phyloP scores from a whole-genome alignment of 1,140 invertebrate genomes.

The Drosophila nebulosa region DNA sequence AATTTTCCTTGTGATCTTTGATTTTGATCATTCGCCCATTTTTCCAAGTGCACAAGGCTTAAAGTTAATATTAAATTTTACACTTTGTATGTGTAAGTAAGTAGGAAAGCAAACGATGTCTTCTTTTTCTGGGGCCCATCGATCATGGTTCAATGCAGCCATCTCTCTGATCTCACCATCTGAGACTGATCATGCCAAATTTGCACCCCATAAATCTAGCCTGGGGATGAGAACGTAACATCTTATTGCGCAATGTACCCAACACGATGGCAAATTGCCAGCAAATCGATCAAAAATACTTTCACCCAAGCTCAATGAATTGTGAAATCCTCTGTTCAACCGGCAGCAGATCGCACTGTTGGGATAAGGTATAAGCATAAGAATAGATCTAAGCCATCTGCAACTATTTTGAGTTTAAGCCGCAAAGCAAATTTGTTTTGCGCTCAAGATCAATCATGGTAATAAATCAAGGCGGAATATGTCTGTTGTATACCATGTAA shows the following conservation, averaged over 20 bases:
- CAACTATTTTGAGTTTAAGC: conserved; percentile 47
- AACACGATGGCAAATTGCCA: conserved; percentile 31
- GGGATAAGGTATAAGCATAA: not conserved
- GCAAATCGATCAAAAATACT: conserved; percentile 46
- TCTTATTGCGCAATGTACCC: conserved; percentile 22
- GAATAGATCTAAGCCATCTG: conserved; percentile 8
- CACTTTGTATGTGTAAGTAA: not conserved
- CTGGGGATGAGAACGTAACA: conserved; percentile 30
- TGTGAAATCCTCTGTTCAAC: conserved; percentile 50
- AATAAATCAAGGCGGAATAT: conserved; percentile 58
- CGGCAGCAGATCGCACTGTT: conserved; percentile 26
- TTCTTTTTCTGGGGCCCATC: not conserved
- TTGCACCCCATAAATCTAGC: conserved; percentile 33
- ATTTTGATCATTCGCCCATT: too few species aligned
- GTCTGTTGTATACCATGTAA: conserved; percentile 35
- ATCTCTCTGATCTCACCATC: conserved; percentile 18
- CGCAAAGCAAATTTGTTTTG: conserved; percentile 59
- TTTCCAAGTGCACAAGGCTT: not conserved
- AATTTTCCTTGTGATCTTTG: too few species aligned
- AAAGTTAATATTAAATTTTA: not conserved
- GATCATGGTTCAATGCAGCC: conserved; percentile 20
- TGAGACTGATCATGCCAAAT: conserved; percentile 40
- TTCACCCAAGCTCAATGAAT: conserved; percentile 55
- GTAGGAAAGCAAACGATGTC: too few species aligned
- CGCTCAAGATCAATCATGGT: conserved; percentile 62